Percentiles rank a stretch among this genome's conserved stretches.
Evolutionary conservation across 2,797 vertebrate genomes (phyloP).

Genomic region (Liasis olivaceus): DNA sequence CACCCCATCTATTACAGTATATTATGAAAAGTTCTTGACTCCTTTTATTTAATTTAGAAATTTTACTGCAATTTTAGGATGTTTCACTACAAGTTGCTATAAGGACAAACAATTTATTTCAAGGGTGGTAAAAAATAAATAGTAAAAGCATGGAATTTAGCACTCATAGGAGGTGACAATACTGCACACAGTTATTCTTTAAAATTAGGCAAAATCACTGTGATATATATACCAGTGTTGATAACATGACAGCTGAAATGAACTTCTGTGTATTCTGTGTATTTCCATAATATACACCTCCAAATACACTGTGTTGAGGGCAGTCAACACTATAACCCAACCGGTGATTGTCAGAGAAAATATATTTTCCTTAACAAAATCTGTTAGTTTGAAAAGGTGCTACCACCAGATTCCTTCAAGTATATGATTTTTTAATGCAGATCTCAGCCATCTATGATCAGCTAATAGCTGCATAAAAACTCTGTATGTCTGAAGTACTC

Average conservation of each 20-base stretch:
- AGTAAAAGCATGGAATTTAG: not conserved
- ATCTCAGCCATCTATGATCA: not conserved
- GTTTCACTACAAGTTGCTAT: too few relatives aligned
- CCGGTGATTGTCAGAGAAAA: not conserved
- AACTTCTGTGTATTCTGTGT: too few relatives aligned
- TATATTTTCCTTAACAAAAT: not conserved
- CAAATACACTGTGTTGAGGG: not conserved
- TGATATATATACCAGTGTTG: not conserved
- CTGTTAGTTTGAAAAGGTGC: too few relatives aligned
- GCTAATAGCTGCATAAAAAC: not conserved
- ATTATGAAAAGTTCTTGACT: not conserved
- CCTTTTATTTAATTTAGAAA: not conserved
- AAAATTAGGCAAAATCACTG: not conserved
- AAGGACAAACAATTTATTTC: not conserved
- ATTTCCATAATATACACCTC: not conserved
- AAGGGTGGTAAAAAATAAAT: not conserved
- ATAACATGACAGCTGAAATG: not conserved
- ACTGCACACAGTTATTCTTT: not conserved
- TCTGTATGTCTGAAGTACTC: not conserved
- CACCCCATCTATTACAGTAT: too few relatives aligned
- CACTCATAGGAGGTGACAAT: not conserved
- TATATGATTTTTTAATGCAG: not conserved
- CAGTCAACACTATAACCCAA: not conserved
- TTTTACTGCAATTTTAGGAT: not conserved
- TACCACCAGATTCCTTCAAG: not conserved